Evolutionary conservation across 2,888 invertebrate species (phyloP).

Genomic region (Himalopsyche japonica): DNA sequence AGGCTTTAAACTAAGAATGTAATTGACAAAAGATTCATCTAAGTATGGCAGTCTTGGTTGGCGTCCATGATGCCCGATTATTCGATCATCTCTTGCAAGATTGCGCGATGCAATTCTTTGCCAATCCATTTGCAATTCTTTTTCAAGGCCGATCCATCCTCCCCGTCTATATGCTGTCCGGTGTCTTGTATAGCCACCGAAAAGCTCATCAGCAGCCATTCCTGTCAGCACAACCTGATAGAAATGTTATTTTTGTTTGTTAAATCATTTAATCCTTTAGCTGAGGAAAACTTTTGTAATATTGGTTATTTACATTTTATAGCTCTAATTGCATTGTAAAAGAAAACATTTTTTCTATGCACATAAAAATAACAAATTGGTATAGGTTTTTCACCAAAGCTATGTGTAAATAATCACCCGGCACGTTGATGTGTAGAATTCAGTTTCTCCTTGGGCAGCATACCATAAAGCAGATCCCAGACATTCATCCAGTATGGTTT

Average conservation of each 20-base stretch:
- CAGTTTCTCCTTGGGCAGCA: conserved; percentile 76
- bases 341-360: no score
- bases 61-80: conserved; percentile 86
- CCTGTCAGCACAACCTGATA: conserved; percentile 78
- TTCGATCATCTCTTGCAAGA: conserved; percentile 91
- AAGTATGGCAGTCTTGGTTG: conserved; percentile 81
- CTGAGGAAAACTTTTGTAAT: no score
- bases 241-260: no score
- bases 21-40: conserved; percentile 71
- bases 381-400: not conserved
- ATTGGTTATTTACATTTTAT: no score
- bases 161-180: conserved; percentile 68
- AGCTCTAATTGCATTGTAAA: no score
- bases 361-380: no score
- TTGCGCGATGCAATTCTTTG: conserved; percentile 86
- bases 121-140: conserved; percentile 78
- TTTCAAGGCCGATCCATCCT: conserved; percentile 59
- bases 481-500: conserved; percentile 92
- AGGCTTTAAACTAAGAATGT: conserved; percentile 64
- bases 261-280: no score
- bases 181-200: conserved; percentile 93
- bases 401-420: conserved; percentile 55
- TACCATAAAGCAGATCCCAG: conserved; percentile 97
- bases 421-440: conserved; percentile 60
- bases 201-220: conserved; percentile 96